Evolutionary conservation across 1,140 invertebrate genomes (phyloP), one percentile per base, ranked within the genome.

Genomic region (Aphelenchoides besseyi): DNA sequence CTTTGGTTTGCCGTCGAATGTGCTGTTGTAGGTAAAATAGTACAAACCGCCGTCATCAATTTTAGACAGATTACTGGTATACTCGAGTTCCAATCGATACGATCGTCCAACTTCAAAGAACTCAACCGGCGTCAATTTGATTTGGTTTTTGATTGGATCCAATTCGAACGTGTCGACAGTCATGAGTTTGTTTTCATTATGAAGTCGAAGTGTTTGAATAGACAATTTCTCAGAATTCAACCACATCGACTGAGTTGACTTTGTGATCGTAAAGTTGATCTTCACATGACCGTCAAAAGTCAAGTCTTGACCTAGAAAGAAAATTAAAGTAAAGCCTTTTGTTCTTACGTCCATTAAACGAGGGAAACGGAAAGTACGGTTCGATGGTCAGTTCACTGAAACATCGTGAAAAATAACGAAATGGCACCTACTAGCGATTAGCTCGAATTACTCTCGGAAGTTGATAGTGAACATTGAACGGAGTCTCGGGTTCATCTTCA

Each of bases 341-440:
- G 41, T 48, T 12, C 41, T 48, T 23, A 48, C 18, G 5, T 5
- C 23, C 18, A 8, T 59, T 16, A 8, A 18, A 8, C 12, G 5
- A 5, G 12, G 55, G 55, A 59, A 59, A 59, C 12, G 55, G 55
- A 33, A 59, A 59, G 55, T 8, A 59, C 5, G 55, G 55, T 33
- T 28, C 55, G 12, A 59, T 23, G 5, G 5, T 5, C 5, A 59
- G 18, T 5, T 59, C 55, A 33, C n/a, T n/a, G n/a, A n/a, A n/a
- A n/a, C n/a, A n/a, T n/a, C n/a, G n/a, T n/a, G n/a, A n/a, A n/a
- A n/a, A n/a, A n/a, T n/a, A n/a, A n/a, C n/a, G n/a, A n/a, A n/a
- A n/a, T n/a, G n/a, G n/a, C n/a, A n/a, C n/a, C n/a, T n/a, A n/a
- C n/a, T 59, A 59, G 18, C 32, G 5, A 59, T 8, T 12, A 33